Conservation (phyloP, 2,888 invertebrate genomes). For the Eristalis intricaria region DNA sequence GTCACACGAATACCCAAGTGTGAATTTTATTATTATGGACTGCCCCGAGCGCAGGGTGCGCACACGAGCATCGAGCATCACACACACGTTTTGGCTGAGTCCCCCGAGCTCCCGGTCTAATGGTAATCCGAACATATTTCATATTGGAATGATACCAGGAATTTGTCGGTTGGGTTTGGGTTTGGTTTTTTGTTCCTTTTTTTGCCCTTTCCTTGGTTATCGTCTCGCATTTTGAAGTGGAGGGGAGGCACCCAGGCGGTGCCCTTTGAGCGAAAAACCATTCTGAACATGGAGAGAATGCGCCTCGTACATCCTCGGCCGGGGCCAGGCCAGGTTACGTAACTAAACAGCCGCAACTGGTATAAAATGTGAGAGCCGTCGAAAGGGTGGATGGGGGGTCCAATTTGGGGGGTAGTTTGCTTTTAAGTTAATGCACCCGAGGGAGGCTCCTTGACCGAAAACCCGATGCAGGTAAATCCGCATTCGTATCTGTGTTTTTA, state of each 20-base stretch:
- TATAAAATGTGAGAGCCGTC: slow-evolving; percentile 4
- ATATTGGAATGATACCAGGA: slow-evolving; percentile 60
- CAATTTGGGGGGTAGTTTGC: slow-evolving; percentile 33
- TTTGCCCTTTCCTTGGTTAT: slow-evolving; percentile 23
- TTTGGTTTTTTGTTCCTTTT: background rate
- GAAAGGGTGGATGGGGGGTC: slow-evolving; percentile 1
- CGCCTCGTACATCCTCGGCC: background rate
- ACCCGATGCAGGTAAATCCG: slow-evolving; percentile 71
- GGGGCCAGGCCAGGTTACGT: slow-evolving; percentile 42
- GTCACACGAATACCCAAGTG: slow-evolving; percentile 65
- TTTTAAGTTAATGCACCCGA: slow-evolving; percentile 71
- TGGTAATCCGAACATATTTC: slow-evolving; percentile 65
- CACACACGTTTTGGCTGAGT: slow-evolving; percentile 5
- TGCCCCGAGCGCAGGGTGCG: slow-evolving; percentile 31
- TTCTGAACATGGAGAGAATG: slow-evolving; percentile 14
- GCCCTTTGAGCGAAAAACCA: slow-evolving; percentile 49
- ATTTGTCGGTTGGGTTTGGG: background rate
- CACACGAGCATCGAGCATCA: background rate
- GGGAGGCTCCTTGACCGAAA: slow-evolving; percentile 71
- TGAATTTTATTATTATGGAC: slow-evolving; percentile 70
- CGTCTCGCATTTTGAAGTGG: slow-evolving; percentile 38
- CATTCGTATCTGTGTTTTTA: slow-evolving; percentile 72
- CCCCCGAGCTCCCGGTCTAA: slow-evolving; percentile 23
- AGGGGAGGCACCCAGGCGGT: background rate
- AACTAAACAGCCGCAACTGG: slow-evolving; percentile 68